Evolutionary conservation across 2,113 vertebrate genomes (phyloP).

Genomic region (Pollimyrus isidori): DNA sequence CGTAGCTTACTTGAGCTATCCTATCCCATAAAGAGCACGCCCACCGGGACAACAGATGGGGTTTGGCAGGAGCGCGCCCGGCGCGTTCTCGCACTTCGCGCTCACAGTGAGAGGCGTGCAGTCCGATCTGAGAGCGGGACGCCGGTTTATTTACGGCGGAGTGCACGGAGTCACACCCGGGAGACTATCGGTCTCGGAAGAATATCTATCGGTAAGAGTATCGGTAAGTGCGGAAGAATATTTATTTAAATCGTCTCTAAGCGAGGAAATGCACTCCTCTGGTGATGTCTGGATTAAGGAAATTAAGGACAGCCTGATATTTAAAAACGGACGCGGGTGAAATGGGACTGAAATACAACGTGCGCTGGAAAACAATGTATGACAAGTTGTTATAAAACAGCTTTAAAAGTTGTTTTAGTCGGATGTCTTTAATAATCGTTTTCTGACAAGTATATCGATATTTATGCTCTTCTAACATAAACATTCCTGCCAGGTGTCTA

Average conservation of each 20-base stretch:
- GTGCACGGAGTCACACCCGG: not conserved
- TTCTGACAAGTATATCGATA: not conserved
- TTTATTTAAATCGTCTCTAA: not conserved
- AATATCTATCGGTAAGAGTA: not conserved
- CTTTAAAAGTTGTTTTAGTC: not conserved
- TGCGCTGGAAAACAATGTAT: not conserved
- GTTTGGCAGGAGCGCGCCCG: conserved; percentile 24
- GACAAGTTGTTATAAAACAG: not conserved
- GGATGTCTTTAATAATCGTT: not conserved
- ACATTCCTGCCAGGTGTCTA: not conserved
- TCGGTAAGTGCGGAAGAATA: not conserved
- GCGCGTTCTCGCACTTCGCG: not conserved
- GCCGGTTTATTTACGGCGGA: not conserved
- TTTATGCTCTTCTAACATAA: not conserved
- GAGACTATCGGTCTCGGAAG: not conserved
- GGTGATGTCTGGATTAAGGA: not conserved
- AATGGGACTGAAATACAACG: not conserved
- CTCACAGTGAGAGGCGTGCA: not conserved
- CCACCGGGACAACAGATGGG: conserved; percentile 36
- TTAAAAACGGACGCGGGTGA: not conserved
- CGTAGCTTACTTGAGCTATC: conserved; percentile 10
- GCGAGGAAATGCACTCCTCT: not conserved
- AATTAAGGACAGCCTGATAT: not conserved
- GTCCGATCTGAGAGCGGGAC: too few species aligned
- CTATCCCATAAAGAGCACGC: conserved; percentile 23